A percentile compares a stretch with the other conserved stretches of the same genome.
Evolutionary conservation across 2,888 invertebrate genomes (phyloP).

Genomic region (Ypsolopha sequella): DNA sequence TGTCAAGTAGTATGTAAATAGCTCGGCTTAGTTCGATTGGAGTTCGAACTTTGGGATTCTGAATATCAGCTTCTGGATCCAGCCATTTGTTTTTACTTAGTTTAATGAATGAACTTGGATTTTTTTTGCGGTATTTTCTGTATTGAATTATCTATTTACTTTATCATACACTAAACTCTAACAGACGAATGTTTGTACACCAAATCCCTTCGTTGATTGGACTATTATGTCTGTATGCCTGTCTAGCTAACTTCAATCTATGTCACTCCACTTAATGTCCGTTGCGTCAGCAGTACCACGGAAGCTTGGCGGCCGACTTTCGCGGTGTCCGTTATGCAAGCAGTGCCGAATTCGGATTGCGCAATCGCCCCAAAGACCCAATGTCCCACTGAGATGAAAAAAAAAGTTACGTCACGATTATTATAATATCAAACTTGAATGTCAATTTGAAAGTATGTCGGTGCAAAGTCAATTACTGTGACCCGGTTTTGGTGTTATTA

Average conservation of each 20-base stretch:
- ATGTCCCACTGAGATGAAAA: conserved; percentile 47
- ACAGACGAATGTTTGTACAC: too few species aligned
- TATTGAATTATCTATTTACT: too few species aligned
- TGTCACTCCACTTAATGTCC: conserved; percentile 16
- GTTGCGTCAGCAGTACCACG: conserved; percentile 42
- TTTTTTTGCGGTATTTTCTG: too few species aligned
- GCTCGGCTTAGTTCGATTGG: too few species aligned
- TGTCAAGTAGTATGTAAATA: too few species aligned
- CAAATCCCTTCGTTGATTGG: too few species aligned
- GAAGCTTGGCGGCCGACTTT: conserved; percentile 62
- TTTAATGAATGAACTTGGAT: too few species aligned
- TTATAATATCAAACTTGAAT: conserved; percentile 42
- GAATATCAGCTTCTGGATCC: too few species aligned
- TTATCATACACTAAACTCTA: too few species aligned
- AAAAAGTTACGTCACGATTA: conserved; percentile 38
- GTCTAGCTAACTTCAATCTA: background rate
- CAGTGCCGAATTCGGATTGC: conserved; percentile 49
- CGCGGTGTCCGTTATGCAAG: conserved; percentile 29
- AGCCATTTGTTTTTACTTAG: too few species aligned
- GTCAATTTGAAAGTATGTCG: conserved; percentile 54
- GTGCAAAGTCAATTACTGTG: conserved; percentile 2
- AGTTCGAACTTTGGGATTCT: too few species aligned
- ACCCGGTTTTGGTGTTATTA: background rate
- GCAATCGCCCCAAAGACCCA: conserved; percentile 57
- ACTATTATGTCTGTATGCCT: too few species aligned